Evolutionary conservation across 2,113 vertebrate genomes (phyloP).

Genomic region (Stomatorhinus ivindoensis): DNA sequence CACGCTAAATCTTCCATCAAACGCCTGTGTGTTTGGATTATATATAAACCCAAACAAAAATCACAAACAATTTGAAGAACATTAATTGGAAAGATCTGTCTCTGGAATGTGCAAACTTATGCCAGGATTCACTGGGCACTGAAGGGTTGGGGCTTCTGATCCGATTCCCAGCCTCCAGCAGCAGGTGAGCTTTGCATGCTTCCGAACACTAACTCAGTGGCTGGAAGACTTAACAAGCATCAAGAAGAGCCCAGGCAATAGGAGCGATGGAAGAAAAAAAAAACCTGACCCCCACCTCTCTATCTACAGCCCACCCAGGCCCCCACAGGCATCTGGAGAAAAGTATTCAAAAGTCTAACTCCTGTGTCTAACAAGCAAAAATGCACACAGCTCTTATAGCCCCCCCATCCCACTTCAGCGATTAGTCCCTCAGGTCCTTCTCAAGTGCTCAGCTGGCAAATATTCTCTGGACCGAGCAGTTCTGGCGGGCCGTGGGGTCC

Average conservation of each 20-base stretch:
- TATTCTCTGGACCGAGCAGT: background rate
- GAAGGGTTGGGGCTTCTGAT: background rate
- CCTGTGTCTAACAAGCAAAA: background rate
- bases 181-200: background rate
- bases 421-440: slow-evolving; percentile 6
- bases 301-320: background rate
- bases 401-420: background rate
- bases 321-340: background rate
- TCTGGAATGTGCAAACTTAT: background rate
- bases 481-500: background rate
- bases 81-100: background rate
- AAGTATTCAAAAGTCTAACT: slow-evolving; percentile 5
- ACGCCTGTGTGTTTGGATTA: background rate
- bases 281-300: background rate
- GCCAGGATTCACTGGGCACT: background rate
- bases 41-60: background rate
- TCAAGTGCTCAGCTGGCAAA: background rate
- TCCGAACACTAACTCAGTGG: background rate
- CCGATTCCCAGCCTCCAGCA: background rate
- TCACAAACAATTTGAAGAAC: background rate
- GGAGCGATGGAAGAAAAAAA: background rate
- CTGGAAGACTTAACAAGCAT: background rate
- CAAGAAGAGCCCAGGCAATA: background rate
- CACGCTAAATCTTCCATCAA: background rate
- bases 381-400: background rate